Conservation (phyloP, 2,797 vertebrate species). For the Malurus splendens region DNA sequence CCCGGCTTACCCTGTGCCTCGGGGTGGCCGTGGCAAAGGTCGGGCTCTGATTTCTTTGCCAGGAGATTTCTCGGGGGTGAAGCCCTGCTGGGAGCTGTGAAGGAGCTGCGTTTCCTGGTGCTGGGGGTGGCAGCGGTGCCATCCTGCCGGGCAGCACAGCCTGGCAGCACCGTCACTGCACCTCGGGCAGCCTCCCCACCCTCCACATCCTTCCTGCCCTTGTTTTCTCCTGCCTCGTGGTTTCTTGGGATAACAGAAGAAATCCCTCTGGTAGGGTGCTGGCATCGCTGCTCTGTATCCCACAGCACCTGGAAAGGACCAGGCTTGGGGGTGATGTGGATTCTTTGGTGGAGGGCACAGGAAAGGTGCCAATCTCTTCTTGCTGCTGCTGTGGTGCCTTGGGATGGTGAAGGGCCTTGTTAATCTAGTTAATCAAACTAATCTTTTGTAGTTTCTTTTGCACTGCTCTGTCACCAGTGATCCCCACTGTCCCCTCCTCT, state of each 20-base stretch:
- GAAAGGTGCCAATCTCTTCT: too few species aligned
- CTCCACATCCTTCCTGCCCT: constrained; percentile 14
- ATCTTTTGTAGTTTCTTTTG: not conserved
- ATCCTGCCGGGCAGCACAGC: not conserved
- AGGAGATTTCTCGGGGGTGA: not conserved
- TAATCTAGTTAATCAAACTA: too few species aligned
- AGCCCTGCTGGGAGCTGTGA: rapidly evolving
- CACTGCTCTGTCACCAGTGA: not conserved
- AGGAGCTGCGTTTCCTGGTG: not conserved
- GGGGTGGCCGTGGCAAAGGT: not conserved
- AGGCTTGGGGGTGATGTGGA: not conserved
- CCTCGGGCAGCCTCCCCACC: not conserved
- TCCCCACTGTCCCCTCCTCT: rapidly evolving
- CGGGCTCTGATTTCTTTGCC: not conserved
- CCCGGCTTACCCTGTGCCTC: not conserved
- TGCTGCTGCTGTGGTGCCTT: not conserved
- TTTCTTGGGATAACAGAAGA: not conserved
- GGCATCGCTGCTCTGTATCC: not conserved
- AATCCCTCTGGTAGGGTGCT: not conserved
- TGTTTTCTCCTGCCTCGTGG: not conserved
- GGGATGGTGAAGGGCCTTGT: rapidly evolving
- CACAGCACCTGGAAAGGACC: rapidly evolving
- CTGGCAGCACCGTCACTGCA: not conserved
- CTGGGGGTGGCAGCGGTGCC: not conserved
- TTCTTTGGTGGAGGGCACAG: rapidly evolving